Percentiles rank a stretch among this genome's conserved stretches.
Evolutionary conservation across 2,797 vertebrate species (phyloP).

Genomic region (Echiichthys vipera): DNA sequence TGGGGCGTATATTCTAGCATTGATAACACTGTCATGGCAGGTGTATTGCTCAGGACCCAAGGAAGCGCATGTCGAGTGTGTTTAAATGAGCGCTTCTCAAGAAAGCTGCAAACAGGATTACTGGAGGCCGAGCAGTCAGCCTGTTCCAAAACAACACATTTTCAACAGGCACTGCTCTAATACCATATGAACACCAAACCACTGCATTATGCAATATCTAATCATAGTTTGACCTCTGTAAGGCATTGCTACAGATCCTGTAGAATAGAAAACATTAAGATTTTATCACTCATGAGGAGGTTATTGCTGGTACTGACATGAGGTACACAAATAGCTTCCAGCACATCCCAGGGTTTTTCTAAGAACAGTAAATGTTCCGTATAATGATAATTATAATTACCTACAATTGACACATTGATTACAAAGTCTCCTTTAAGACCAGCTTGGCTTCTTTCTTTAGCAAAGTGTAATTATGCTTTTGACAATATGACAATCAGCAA

Average conservation of each 20-base stretch:
- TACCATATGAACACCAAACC: not conserved
- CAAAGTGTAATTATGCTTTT: not conserved
- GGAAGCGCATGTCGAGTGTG: no score
- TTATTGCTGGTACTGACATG: not conserved
- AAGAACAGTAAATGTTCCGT: not conserved
- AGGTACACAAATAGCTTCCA: constrained; percentile 12
- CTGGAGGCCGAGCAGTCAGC: no score
- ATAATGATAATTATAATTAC: not conserved
- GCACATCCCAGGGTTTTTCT: not conserved
- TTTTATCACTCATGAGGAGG: constrained; percentile 4
- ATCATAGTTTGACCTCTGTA: not conserved
- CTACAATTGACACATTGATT: constrained; percentile 12
- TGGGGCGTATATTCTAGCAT: no score
- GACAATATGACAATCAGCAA: not conserved
- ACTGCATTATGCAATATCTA: not conserved
- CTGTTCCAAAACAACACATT: no score
- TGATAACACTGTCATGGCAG: no score
- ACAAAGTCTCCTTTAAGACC: not conserved
- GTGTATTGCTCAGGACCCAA: no score
- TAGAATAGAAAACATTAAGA: not conserved
- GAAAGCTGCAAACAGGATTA: no score
- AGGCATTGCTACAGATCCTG: not conserved
- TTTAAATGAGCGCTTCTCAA: no score
- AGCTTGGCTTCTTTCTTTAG: not conserved
- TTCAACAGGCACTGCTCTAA: no score